Evolutionary conservation across 2,888 invertebrate genomes (phyloP).

Genomic region (Lampropteryx suffumata): DNA sequence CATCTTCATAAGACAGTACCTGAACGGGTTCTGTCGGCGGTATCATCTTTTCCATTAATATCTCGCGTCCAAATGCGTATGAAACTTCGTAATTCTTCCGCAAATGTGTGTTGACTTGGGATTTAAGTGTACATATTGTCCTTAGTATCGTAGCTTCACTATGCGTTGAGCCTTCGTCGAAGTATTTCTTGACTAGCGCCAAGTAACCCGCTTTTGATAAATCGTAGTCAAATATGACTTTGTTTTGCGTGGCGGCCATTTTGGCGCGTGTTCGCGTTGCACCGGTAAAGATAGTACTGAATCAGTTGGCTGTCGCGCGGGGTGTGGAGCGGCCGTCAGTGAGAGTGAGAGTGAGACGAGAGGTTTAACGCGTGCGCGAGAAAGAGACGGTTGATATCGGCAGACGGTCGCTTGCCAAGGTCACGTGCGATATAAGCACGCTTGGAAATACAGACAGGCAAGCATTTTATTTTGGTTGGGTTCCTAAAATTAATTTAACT

Average conservation of each 20-base stretch:
- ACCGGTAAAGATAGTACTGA: conserved; percentile 7
- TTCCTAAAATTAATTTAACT: no score
- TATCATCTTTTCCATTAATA: conserved; percentile 12
- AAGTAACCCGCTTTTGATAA: conserved; percentile 8
- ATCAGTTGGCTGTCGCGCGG: conserved; percentile 10
- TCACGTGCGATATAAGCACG: not conserved
- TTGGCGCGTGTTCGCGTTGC: conserved; percentile 10
- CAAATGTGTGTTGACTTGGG: not conserved
- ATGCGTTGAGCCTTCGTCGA: conserved; percentile 14
- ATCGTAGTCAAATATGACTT: conserved; percentile 1
- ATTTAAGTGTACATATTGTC: conserved; percentile 9
- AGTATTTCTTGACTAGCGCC: conserved; percentile 1
- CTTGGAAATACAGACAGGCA: no score
- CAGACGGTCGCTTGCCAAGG: conserved; percentile 6
- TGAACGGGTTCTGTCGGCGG: conserved; percentile 1
- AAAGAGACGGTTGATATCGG: conserved; percentile 7
- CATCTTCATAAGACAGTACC: conserved; percentile 13
- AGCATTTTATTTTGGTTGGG: no score
- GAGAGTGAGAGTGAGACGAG: conserved; percentile 8
- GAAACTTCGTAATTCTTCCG: conserved; percentile 10
- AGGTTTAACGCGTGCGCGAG: not conserved
- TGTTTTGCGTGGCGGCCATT: conserved; percentile 9
- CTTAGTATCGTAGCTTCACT: conserved; percentile 2
- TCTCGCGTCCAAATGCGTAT: not conserved
- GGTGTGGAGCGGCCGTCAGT: conserved; percentile 6